Conservation (phyloP, 2,888 invertebrate genomes). For the Hipparchia semele region DNA sequence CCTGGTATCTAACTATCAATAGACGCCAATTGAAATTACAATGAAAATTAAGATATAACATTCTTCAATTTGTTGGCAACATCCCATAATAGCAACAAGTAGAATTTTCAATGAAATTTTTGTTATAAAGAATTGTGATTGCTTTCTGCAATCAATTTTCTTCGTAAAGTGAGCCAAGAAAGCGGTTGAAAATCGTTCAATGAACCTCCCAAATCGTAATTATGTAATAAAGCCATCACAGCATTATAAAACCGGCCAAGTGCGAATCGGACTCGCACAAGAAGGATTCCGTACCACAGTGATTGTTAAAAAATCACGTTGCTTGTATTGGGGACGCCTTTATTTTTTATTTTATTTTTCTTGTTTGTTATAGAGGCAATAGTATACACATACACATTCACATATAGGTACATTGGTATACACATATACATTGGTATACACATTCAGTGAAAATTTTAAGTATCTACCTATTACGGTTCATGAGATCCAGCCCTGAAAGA, state of each 20-base stretch:
- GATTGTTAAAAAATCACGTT: no score
- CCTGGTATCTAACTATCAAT: neutral
- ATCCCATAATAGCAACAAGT: neutral
- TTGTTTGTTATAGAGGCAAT: no score
- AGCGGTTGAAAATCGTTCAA: neutral
- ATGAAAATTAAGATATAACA: neutral
- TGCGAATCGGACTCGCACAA: no score
- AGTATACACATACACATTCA: no score
- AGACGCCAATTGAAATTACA: neutral
- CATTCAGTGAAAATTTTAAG: no score
- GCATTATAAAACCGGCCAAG: neutral
- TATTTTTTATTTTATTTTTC: no score
- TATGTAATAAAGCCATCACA: neutral
- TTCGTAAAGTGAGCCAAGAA: neutral
- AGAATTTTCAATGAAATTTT: conserved; percentile 4
- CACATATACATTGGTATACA: no score
- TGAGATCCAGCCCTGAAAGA: no score
- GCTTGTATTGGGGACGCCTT: no score
- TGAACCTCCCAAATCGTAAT: neutral
- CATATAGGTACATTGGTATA: no score
- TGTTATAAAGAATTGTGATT: neutral
- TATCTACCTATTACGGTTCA: no score
- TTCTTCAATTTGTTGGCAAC: conserved; percentile 13
- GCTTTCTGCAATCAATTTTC: neutral
- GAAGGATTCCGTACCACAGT: no score